Conservation (phyloP, 2,797 vertebrate species). For the Percopsis omiscomaycus region DNA sequence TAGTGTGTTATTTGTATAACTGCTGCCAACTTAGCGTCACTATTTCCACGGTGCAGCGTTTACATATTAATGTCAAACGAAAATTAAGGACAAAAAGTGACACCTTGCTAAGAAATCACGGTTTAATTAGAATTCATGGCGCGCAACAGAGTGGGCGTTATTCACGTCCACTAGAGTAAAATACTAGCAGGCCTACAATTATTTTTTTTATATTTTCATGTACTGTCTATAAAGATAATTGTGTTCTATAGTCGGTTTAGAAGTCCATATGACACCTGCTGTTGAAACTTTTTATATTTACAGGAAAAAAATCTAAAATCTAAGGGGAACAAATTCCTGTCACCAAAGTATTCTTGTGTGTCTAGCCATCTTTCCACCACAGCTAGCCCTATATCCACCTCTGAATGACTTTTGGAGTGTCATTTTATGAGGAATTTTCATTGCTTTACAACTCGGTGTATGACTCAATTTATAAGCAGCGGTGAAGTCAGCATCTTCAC, state of each 20-base stretch:
- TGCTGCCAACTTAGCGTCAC: conserved; percentile 37
- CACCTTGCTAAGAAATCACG: conserved; percentile 26
- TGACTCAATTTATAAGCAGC: conserved; percentile 72
- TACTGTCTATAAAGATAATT: no score
- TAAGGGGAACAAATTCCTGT: conserved; percentile 50
- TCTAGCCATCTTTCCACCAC: conserved; percentile 70
- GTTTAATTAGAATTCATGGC: conserved; percentile 33
- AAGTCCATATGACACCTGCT: conserved; percentile 53
- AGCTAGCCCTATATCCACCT: conserved; percentile 50
- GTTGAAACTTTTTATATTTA: conserved; percentile 20
- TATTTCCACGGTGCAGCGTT: conserved; percentile 23
- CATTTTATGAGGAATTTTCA: conserved; percentile 72
- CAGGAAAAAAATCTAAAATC: conserved; percentile 30
- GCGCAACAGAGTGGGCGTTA: conserved; percentile 21
- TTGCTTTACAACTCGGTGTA: conserved; percentile 69
- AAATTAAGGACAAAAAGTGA: conserved; percentile 23
- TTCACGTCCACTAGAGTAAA: conserved; percentile 38
- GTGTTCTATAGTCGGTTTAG: no score
- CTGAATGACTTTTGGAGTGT: conserved; percentile 48
- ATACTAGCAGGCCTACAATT: conserved; percentile 13
- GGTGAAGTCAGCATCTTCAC: conserved; percentile 70
- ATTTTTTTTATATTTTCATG: no score
- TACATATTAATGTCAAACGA: conserved; percentile 8
- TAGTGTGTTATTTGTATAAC: conserved; percentile 9
- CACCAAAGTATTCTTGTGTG: conserved; percentile 46